phyloP scores from a whole-genome alignment of 2,797 vertebrate genomes.

The Triplophysa yarkandensis region DNA sequence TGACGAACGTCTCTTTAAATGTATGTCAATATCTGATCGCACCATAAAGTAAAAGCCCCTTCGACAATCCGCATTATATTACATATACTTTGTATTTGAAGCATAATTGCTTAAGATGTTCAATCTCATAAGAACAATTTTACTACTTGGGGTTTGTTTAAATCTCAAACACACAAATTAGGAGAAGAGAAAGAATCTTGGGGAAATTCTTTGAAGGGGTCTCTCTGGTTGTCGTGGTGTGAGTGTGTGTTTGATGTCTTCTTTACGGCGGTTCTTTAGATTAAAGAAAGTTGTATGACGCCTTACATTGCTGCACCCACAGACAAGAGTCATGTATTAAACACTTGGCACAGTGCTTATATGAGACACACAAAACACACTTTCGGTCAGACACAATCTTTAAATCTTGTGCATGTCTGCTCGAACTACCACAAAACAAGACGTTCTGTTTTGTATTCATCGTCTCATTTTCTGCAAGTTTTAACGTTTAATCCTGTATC shows the following conservation, averaged over 20 bases:
- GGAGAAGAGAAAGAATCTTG: neutral
- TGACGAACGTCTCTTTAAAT: no score
- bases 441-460: neutral
- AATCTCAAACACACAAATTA: neutral
- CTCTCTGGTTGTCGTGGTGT: slow-evolving; percentile 14
- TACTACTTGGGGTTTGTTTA: neutral
- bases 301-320: slow-evolving; percentile 10
- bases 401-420: neutral
- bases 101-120: no score
- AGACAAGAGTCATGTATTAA: slow-evolving; percentile 25
- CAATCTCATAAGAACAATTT: no score
- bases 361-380: neutral
- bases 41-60: no score
- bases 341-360: slow-evolving; percentile 20
- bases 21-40: no score
- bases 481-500: no score
- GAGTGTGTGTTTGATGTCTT: neutral
- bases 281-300: slow-evolving; percentile 22
- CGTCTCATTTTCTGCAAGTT: no score
- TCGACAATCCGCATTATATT: no score
- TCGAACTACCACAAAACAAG: neutral
- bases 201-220: neutral
- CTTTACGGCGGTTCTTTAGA: slow-evolving; percentile 23
- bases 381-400: neutral
- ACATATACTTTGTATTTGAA: no score